Conservation (phyloP, 2,797 vertebrate genomes). For the Liasis olivaceus region DNA sequence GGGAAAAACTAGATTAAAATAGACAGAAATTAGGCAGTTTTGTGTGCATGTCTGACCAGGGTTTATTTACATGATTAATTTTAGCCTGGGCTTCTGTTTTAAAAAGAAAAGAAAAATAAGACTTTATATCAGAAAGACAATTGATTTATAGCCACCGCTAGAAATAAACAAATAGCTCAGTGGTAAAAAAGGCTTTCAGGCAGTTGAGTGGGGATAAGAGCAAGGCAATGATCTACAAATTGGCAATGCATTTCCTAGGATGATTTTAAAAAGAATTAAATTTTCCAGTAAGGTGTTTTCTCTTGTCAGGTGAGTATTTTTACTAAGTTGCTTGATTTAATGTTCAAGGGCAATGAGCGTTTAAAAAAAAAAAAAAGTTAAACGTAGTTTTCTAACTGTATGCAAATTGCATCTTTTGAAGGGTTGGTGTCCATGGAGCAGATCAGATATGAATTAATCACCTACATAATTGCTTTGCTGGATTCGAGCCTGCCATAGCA, state of each 20-base stretch:
- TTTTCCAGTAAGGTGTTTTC: conserved; percentile 38
- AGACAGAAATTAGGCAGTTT: conserved; percentile 4
- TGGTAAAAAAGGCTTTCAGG: conserved; percentile 24
- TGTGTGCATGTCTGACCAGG: conserved; percentile 2
- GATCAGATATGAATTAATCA: not conserved
- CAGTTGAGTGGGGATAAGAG: not conserved
- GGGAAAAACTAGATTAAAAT: not conserved
- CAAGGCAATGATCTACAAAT: conserved; percentile 20
- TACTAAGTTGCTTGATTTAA: conserved; percentile 32
- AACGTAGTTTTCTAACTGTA: not conserved
- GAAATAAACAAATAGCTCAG: conserved; percentile 30
- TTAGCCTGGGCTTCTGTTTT: conserved; percentile 34
- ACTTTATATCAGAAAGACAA: conserved; percentile 8
- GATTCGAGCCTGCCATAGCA: not conserved
- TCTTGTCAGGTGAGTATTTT: conserved; percentile 32
- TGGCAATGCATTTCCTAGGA: conserved; percentile 24
- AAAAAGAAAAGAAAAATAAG: not conserved
- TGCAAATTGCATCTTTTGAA: conserved; percentile 12
- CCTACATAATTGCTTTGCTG: conserved; percentile 17
- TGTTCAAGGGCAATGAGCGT: conserved; percentile 20
- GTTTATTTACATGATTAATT: conserved; percentile 12
- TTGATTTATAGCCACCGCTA: conserved; percentile 46
- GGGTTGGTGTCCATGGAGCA: not conserved
- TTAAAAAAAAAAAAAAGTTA: not conserved
- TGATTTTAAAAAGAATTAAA: conserved; percentile 13